These are phyloP conservation scores for Caenorhabditis japonica DNA, from an alignment of 2,888 invertebrate species.

Conservation along the genomic window DNA sequence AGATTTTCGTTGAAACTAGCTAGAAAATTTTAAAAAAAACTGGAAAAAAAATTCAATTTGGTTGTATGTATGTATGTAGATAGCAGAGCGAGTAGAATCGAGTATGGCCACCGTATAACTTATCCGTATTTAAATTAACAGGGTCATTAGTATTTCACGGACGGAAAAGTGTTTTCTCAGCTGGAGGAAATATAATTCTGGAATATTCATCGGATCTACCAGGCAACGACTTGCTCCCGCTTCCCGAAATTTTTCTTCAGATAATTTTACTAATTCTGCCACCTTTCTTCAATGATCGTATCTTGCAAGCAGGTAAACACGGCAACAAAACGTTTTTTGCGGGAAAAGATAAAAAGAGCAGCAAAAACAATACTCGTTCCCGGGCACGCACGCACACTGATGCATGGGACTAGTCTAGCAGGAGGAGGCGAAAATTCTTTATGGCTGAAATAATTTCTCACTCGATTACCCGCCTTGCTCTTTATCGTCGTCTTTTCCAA, in stretches of 20 bases:
- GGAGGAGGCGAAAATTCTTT: conserved; percentile 27
- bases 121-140: conserved; percentile 18
- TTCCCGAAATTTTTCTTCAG: conserved; percentile 8
- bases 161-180: conserved; percentile 33
- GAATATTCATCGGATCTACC: conserved; percentile 40
- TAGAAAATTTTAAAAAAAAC: neutral
- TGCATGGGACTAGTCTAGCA: conserved; percentile 7
- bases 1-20: neutral
- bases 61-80: neutral
- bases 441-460: conserved; percentile 57
- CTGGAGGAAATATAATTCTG: conserved; percentile 22
- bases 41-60: neutral
- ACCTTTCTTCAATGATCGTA: conserved; percentile 1
- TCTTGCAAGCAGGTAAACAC: conserved; percentile 31
- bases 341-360: conserved; percentile 13
- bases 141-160: conserved; percentile 46
- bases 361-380: conserved; percentile 32
- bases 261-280: conserved; percentile 16
- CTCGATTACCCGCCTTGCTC: conserved; percentile 52
- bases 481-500: conserved; percentile 40
- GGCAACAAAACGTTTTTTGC: neutral
- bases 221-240: conserved; percentile 4
- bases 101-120: conserved; percentile 1
- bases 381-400: too few species aligned
- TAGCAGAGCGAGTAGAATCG: too few species aligned